Base-by-base conservation (phyloP, 2,797 vertebrate genomes). In the Apogon talboti region DNA sequence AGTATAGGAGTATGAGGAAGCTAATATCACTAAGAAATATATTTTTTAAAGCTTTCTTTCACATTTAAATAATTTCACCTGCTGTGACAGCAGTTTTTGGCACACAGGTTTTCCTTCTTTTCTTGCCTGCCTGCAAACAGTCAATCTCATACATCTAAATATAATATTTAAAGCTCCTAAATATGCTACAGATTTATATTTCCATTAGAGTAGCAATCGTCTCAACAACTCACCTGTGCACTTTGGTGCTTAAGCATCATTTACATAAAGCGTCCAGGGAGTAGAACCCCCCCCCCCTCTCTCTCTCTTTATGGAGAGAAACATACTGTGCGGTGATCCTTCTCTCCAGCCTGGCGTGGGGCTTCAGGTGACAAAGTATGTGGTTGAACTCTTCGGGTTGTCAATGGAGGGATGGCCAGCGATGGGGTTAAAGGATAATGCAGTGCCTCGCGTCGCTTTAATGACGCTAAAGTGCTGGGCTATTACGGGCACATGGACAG, bases 341-440 rank as follows among this genome's bases (percentile, higher is more conserved):
- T 78, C 67, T 79, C 75, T 76, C 48, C 40, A 82, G 74, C 63
- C 65, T 60, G 81, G 66, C 66, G 63, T 73, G 74, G 79, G 85
- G 82, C 86, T 89, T 71, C 87, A 89, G 89, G 87, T 92, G 92
- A 94, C 91, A 74, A 84, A 92, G 90, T 92, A 88, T 83, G 88
- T 78, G 89, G 83, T 88, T 93, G 92, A 91, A 94, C 91, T 92
- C 89, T 81, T 56, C 33, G 73, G 91, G 87, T 90, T 92, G 88
- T 92, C 90, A 92, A 91, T 85, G 90, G 90, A 89, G 90, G 92
- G 89, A 89, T 89, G 93, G 88, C 90, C 89, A 83, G 87, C 84
- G 88, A 91, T 90, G 91, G 93, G 94, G 94, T 95, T 95, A 95
- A 86, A 90, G 92, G 94, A 95, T 95, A 96, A 95, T 94, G 93